Evolutionary conservation across 2,113 vertebrate genomes (phyloP), one percentile per base, ranked within the genome.

Genomic region (Oryzias celebensis): DNA sequence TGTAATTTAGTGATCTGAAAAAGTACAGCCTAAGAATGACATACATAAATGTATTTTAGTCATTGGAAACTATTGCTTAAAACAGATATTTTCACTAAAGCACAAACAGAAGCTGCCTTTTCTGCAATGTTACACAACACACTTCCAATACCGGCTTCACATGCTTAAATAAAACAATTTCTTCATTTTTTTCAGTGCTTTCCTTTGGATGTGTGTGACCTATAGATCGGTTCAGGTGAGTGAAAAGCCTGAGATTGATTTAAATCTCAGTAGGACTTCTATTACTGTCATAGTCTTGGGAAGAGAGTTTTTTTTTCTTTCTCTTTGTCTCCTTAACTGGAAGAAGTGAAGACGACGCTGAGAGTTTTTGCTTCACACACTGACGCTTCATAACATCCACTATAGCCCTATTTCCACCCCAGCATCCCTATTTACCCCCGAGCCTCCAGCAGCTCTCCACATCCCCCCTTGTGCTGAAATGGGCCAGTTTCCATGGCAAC

Each of bases 401-500:
- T 26, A 23, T 10, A 31, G 7, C 22, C 57, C 28, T 14, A 18
- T 48, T 48, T n/a, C 64, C 28, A 48, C 44, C 60, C 52, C 71
- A 68, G 45, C 66, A 78, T 66, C 76, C 66, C 62, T 66, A 74
- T 71, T 73, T 63, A 79, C 78, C 56, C 74, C 58, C 56, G 15
- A 60, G 58, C 73, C 64, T 76, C 62, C 63, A 77, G 55, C 75
- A 75, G 52, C 74, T 53, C 72, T 77, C 75, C 44, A 75, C 70
- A 72, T 70, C 79, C 68, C 59, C 68, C 59, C 61, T 56, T 56
- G 59, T 69, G 77, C 56, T 78, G 71, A 81, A 75, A 81, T 17
- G 31, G 55, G 46, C 74, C 76, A 85, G 88, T 89, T 89, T 65
- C 85, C 42, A 89, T 87, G 78, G 78, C 60, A 86, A 89, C 88